Evolutionary conservation across 2,797 vertebrate species (phyloP).

Genomic region (Delichon dasypus): DNA sequence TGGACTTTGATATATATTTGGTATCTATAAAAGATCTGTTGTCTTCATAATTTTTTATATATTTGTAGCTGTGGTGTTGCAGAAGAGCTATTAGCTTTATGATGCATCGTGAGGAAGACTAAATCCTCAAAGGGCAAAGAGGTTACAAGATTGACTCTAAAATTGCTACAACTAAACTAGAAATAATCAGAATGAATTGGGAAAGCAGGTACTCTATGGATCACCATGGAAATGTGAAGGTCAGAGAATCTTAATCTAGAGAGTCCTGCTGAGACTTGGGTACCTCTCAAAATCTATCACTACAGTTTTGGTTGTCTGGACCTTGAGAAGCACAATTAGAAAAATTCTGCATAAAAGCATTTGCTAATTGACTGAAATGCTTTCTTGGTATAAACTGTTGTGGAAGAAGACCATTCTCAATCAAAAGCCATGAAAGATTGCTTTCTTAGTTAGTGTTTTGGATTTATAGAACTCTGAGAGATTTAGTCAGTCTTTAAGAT

Average conservation of each 20-base stretch:
- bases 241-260: neutral
- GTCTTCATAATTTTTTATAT: neutral
- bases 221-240: neutral
- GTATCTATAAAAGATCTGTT: neutral
- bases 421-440: neutral
- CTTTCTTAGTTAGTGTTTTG: neutral
- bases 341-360: neutral
- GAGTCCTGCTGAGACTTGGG: neutral
- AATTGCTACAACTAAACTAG: neutral
- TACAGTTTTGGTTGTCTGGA: neutral
- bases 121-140: neutral
- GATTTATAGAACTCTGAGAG: neutral
- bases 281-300: neutral
- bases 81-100: neutral
- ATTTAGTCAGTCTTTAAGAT: constrained; percentile 3
- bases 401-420: neutral
- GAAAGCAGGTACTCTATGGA: neutral
- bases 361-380: neutral
- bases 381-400: neutral
- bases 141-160: neutral
- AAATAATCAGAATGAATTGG: neutral
- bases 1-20: neutral
- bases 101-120: neutral
- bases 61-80: neutral
- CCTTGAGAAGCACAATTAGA: neutral